Conservation (phyloP, 2,888 invertebrate genomes). For the Drosophila tanythrix region DNA sequence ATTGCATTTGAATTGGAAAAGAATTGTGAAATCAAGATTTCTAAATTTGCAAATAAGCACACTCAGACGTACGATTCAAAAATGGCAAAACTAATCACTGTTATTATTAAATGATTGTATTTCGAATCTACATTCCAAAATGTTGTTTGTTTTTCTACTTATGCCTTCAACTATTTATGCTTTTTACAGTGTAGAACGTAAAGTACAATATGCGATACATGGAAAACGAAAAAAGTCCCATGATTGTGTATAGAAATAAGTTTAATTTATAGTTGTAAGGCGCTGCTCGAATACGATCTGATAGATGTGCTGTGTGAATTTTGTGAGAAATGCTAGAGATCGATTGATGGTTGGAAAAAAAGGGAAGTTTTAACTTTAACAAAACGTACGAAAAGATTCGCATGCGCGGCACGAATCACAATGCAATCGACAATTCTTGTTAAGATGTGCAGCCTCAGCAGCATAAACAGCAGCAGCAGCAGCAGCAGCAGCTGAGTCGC, state of each 20-base stretch:
- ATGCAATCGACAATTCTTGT: slow-evolving; percentile 58
- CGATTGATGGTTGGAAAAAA: slow-evolving; percentile 1
- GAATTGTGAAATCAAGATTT: background rate
- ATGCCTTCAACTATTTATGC: background rate
- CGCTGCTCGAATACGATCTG: background rate
- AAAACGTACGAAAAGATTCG: slow-evolving; percentile 26
- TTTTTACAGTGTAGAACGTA: background rate
- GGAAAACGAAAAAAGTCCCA: slow-evolving; percentile 23
- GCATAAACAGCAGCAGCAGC: slow-evolving; percentile 1
- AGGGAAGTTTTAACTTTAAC: slow-evolving; percentile 9
- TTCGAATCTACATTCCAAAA: background rate
- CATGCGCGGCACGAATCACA: slow-evolving; percentile 48
- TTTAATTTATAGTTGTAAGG: slow-evolving; percentile 14
- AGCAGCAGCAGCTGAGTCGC: slow-evolving; percentile 22
- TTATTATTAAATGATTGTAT: background rate
- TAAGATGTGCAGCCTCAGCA: slow-evolving; percentile 43
- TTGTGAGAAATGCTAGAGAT: slow-evolving; percentile 6
- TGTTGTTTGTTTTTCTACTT: background rate
- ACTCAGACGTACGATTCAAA: background rate
- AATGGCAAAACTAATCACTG: background rate
- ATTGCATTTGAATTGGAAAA: background rate
- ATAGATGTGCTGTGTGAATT: slow-evolving; percentile 11
- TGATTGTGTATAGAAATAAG: slow-evolving; percentile 27
- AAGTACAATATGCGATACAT: background rate
- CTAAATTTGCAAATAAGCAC: background rate